Percentiles rank a stretch among this genome's conserved stretches.
These are phyloP conservation scores for Lapara coniferarum DNA, from an alignment of 2,888 invertebrate species.

Conservation along the genomic window DNA sequence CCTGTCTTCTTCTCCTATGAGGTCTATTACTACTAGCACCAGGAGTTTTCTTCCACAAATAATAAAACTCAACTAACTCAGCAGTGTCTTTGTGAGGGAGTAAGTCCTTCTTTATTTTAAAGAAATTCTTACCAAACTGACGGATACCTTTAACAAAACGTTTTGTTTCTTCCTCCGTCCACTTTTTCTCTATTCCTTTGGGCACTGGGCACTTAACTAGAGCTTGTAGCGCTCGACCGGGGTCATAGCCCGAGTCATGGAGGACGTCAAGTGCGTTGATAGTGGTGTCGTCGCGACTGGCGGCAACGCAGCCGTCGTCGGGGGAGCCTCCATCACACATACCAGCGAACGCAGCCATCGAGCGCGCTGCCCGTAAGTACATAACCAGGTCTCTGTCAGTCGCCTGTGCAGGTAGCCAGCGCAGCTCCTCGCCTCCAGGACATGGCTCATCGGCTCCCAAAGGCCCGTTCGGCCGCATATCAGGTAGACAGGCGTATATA, in stretches of 20 bases:
- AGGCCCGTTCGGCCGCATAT: conserved; percentile 80
- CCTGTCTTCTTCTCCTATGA: conserved; percentile 94
- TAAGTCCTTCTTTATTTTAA: conserved; percentile 97
- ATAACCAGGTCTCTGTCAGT: conserved; percentile 97
- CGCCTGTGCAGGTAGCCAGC: conserved; percentile 97
- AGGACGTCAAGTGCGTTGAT: conserved; percentile 98
- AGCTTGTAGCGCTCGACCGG: conserved; percentile 97
- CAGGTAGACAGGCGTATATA: conserved; percentile 82
- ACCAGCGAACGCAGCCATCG: conserved; percentile 99
- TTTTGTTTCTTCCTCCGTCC: conserved; percentile 99
- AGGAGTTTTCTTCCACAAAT: conserved; percentile 99
- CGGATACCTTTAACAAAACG: conserved; percentile 99
- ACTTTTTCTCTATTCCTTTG: conserved; percentile 98
- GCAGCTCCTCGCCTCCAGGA: conserved; percentile 91
- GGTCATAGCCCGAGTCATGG: conserved; percentile 98
- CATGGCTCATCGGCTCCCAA: conserved; percentile 75
- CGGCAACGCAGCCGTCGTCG: conserved; percentile 98
- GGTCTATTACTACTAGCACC: conserved; percentile 98
- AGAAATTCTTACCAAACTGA: conserved; percentile 99
- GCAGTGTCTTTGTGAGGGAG: conserved; percentile 98
- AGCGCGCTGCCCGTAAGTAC: conserved; percentile 98
- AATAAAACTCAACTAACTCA: conserved; percentile 99
- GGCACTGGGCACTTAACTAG: conserved; percentile 98
- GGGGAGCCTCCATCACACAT: conserved; percentile 99
- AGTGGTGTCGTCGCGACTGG: conserved; percentile 98